Evolutionary conservation across 37 sponge, comb jelly and placozoan genomes (phyloP).

Genomic region (Chondrilla cf. caribensis): DNA sequence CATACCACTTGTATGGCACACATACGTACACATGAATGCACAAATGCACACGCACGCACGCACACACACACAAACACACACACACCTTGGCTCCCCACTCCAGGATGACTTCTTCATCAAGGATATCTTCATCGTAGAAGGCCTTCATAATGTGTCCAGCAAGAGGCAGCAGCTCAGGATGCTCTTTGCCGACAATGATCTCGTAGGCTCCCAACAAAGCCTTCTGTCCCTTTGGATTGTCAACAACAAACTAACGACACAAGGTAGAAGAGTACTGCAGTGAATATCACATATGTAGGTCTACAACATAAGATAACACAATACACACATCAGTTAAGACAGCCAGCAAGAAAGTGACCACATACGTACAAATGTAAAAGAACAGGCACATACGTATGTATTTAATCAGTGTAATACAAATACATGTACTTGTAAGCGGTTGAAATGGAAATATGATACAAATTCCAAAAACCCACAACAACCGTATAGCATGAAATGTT

Average conservation of each 20-base stretch:
- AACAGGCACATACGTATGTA: too few species aligned
- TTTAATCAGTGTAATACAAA: too few species aligned
- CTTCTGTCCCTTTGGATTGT: constrained; percentile 90
- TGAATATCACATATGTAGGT: not conserved
- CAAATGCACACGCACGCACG: too few species aligned
- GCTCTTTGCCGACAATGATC: constrained; percentile 74
- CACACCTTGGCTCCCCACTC: constrained; percentile 95
- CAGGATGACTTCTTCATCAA: constrained; percentile 90
- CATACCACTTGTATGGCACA: too few species aligned
- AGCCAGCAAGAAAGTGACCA: not conserved
- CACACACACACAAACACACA: too few species aligned
- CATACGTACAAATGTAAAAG: not conserved
- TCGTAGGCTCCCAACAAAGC: constrained; percentile 88
- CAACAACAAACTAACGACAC: constrained; percentile 72
- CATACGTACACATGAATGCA: too few species aligned
- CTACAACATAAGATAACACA: not conserved
- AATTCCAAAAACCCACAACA: too few species aligned
- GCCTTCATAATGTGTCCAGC: constrained; percentile 90
- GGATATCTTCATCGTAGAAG: constrained; percentile 90
- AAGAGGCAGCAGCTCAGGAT: constrained; percentile 75
- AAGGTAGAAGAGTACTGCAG: not conserved
- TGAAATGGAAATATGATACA: too few species aligned
- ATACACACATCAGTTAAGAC: not conserved
- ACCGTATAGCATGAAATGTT: too few species aligned
- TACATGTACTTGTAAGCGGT: too few species aligned